Conservation (phyloP, 2,113 vertebrate species). For the Cavia porcellus region DNA sequence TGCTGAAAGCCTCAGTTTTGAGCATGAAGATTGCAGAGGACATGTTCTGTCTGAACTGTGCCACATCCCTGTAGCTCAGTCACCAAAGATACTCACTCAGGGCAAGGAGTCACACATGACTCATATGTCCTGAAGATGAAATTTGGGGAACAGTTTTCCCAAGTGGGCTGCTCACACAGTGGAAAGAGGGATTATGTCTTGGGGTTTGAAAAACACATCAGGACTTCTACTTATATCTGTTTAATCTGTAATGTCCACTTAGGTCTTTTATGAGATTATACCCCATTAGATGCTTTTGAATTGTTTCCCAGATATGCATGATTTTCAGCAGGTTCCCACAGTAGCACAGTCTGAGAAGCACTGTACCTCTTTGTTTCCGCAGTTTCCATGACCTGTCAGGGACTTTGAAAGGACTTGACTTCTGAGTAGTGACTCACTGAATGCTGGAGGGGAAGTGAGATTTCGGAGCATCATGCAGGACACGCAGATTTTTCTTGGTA, state of each 20-base stretch:
- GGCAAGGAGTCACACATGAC: background rate
- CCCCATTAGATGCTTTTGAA: background rate
- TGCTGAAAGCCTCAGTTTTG: background rate
- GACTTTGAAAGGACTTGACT: background rate
- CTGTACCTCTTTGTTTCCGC: background rate
- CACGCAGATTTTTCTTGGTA: background rate
- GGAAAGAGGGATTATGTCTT: too few relatives aligned
- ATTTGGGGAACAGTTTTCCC: background rate
- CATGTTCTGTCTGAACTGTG: background rate
- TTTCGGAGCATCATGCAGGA: background rate
- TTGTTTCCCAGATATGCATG: background rate
- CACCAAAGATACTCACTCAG: background rate
- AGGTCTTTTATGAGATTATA: background rate
- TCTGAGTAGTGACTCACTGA: background rate
- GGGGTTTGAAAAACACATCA: background rate
- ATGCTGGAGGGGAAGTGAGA: background rate
- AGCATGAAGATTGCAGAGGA: too few relatives aligned
- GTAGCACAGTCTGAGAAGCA: background rate
- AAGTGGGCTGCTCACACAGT: fast-evolving
- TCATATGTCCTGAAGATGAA: background rate
- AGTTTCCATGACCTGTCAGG: background rate
- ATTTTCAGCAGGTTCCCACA: background rate
- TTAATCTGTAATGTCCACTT: background rate
- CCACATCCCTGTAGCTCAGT: background rate
- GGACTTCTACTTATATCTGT: background rate